Conservation (phyloP, 1,140 invertebrate species). For the Teleopsis dalmanni region DNA sequence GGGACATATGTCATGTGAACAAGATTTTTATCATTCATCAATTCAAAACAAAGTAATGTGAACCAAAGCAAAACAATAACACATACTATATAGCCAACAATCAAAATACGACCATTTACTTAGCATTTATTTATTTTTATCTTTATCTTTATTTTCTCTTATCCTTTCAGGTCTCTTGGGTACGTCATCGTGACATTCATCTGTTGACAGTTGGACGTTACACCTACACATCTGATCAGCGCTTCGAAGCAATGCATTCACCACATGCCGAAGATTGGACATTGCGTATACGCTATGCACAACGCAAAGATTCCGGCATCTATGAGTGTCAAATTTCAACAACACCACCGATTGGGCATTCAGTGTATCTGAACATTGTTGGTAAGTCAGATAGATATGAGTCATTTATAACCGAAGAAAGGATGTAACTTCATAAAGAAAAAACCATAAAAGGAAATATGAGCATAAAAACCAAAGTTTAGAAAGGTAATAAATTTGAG, state of each 20-base stretch:
- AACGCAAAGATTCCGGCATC: slow-evolving; percentile 69
- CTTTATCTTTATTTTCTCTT: slow-evolving; percentile 4
- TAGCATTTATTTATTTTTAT: neutral
- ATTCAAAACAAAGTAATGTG: no score
- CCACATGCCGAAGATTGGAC: slow-evolving; percentile 72
- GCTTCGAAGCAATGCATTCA: slow-evolving; percentile 69
- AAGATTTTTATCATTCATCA: no score
- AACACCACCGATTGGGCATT: slow-evolving; percentile 72
- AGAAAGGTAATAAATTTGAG: no score
- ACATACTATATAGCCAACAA: no score
- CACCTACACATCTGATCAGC: slow-evolving; percentile 79
- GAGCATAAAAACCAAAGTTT: no score
- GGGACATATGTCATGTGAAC: no score
- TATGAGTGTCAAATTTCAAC: slow-evolving; percentile 85
- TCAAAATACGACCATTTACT: neutral
- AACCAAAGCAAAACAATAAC: no score
- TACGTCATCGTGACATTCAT: slow-evolving; percentile 77
- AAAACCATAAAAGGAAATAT: no score
- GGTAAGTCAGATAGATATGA: no score
- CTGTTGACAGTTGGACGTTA: slow-evolving; percentile 75
- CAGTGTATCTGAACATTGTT: slow-evolving; percentile 67
- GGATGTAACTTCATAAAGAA: no score
- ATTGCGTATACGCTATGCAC: slow-evolving; percentile 64
- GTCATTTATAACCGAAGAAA: no score
- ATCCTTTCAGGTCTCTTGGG: slow-evolving; percentile 71